Percentiles rank a stretch among this genome's conserved stretches.
Evolutionary conservation across 1,140 invertebrate genomes (phyloP).

Genomic region (Drosophila pseudoananassae): DNA sequence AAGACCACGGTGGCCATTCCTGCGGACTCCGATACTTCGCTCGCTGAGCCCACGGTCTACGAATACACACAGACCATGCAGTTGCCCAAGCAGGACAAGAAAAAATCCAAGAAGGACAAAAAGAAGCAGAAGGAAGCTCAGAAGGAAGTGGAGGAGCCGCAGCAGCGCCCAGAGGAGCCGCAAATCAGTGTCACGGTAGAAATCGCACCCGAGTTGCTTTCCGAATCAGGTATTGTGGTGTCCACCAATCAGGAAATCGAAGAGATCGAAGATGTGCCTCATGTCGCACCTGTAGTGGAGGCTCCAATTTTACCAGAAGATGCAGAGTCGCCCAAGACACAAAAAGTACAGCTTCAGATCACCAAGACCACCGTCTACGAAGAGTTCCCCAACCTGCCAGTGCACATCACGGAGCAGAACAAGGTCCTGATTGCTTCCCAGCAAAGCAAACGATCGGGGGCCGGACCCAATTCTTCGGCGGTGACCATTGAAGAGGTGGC

Average conservation of each 20-base stretch:
- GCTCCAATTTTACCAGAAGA: constrained; percentile 12
- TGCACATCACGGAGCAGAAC: constrained; percentile 73
- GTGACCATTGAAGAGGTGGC: constrained; percentile 85
- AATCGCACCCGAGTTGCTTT: constrained; percentile 58
- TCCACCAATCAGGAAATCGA: constrained; percentile 67
- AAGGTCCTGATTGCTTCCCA: constrained; percentile 75
- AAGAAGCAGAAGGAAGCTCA: constrained; percentile 29
- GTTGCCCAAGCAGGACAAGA: constrained; percentile 64
- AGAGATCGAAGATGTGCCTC: constrained; percentile 54
- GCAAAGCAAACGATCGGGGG: constrained; percentile 32
- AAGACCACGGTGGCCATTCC: constrained; percentile 87
- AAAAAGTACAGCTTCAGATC: constrained; percentile 73
- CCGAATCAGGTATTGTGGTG: constrained; percentile 63
- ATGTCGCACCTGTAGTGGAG: constrained; percentile 39
- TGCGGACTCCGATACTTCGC: constrained; percentile 78
- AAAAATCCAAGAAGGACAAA: constrained; percentile 54
- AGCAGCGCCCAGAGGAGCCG: constrained; percentile 36
- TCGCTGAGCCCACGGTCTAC: constrained; percentile 66
- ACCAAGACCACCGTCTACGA: constrained; percentile 79
- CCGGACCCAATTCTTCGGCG: constrained; percentile 74
- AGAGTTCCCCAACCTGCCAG: constrained; percentile 70
- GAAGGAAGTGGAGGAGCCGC: constrained; percentile 1
- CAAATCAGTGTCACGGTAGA: constrained; percentile 77
- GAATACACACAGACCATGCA: constrained; percentile 80
- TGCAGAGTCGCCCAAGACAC: constrained; percentile 26